Percentiles rank a stretch among this genome's conserved stretches.
These are phyloP conservation scores for Agapornis canus DNA, from an alignment of 2,797 vertebrate genomes.

Conservation along the genomic window DNA sequence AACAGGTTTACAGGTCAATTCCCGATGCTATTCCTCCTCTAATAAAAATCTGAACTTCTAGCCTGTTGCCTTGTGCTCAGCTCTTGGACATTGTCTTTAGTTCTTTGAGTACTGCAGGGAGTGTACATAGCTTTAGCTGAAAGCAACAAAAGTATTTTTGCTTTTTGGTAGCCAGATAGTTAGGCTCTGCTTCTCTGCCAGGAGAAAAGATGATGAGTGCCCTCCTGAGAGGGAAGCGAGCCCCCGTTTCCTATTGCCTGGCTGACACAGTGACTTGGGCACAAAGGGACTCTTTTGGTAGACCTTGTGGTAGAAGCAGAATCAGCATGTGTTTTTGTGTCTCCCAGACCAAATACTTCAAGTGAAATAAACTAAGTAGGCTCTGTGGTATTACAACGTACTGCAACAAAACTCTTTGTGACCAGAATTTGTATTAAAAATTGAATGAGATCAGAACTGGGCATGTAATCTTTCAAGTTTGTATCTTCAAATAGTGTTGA, in stretches of 20 bases:
- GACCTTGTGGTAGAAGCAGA: not conserved
- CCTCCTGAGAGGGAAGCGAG: not conserved
- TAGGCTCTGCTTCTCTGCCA: not conserved
- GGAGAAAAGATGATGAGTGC: not conserved
- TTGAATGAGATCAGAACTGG: not conserved
- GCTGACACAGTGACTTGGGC: not conserved
- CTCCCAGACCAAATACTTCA: not conserved
- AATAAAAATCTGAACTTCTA: not conserved
- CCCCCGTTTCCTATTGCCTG: not conserved
- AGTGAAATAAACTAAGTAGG: not conserved
- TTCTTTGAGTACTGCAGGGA: not conserved
- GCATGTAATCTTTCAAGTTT: not conserved
- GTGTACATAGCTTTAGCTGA: not conserved
- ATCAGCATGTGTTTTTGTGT: not conserved
- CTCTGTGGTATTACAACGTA: not conserved
- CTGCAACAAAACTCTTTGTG: not conserved
- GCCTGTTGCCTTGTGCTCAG: not conserved
- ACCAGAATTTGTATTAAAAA: not conserved
- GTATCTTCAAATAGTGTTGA: not conserved
- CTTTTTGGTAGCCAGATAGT: slow-evolving; percentile 23
- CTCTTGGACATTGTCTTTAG: not conserved
- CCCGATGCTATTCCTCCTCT: not conserved
- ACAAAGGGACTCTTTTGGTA: not conserved
- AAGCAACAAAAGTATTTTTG: not conserved
- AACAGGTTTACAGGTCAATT: not conserved